These are phyloP conservation scores for Oegoconia quadripuncta DNA, from an alignment of 2,888 invertebrate species.

Conservation along the genomic window DNA sequence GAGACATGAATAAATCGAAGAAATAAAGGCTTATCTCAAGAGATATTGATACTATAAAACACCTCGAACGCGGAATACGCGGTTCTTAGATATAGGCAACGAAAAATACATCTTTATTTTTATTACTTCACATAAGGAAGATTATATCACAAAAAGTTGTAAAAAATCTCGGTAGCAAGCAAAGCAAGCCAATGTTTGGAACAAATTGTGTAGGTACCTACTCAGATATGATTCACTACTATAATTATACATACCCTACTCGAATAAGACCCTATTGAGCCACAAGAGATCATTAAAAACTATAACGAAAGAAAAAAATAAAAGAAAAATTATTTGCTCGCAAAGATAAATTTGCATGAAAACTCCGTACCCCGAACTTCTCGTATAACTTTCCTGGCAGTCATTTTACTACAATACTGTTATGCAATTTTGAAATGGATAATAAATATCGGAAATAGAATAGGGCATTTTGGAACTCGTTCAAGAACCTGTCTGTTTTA, in stretches of 20 bases:
- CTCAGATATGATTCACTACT: too few species aligned
- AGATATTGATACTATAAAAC: constrained; percentile 67
- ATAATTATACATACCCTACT: too few species aligned
- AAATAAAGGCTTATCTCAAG: constrained; percentile 64
- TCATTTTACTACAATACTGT: constrained; percentile 19
- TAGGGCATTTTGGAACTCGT: constrained; percentile 46
- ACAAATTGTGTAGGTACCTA: too few species aligned
- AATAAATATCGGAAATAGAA: constrained; percentile 45
- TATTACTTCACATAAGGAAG: constrained; percentile 19
- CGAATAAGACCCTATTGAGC: too few species aligned
- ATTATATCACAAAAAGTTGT: neutral
- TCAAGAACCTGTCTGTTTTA: constrained; percentile 42
- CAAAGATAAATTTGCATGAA: constrained; percentile 9
- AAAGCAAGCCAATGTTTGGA: too few species aligned
- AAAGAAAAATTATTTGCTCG: constrained; percentile 10
- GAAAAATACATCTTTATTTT: constrained; percentile 29
- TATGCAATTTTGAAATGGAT: constrained; percentile 34
- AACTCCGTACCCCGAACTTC: constrained; percentile 8
- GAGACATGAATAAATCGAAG: constrained; percentile 71
- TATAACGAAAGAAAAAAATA: constrained; percentile 5
- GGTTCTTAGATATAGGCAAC: constrained; percentile 35
- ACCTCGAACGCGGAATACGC: constrained; percentile 44
- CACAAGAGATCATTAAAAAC: constrained; percentile 5
- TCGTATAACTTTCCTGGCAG: constrained; percentile 21
- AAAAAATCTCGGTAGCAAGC: too few species aligned